Percentiles rank a stretch among this genome's conserved stretches.
These are phyloP conservation scores for Avahi laniger DNA, from an alignment of 2,797 vertebrate species.

Conservation along the genomic window DNA sequence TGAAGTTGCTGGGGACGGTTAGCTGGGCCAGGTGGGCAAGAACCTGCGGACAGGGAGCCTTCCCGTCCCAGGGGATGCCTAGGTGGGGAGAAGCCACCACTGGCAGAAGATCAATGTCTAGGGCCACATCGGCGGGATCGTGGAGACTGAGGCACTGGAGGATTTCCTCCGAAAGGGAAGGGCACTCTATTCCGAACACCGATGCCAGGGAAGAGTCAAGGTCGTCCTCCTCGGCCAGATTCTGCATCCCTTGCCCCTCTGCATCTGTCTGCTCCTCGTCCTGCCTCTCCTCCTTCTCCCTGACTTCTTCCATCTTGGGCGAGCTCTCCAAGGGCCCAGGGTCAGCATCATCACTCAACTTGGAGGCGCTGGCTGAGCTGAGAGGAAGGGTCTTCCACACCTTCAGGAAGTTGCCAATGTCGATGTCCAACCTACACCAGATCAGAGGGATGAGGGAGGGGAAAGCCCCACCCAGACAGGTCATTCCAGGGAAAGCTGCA, in stretches of 20 bases:
- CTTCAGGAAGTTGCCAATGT: constrained; percentile 75
- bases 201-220: constrained; percentile 18
- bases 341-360: not conserved
- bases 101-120: constrained; percentile 71
- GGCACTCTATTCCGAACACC: constrained; percentile 49
- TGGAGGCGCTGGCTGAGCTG: constrained; percentile 12
- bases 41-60: constrained; percentile 68
- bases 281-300: constrained; percentile 8
- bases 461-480: not conserved
- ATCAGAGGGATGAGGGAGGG: not conserved
- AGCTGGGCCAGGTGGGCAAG: constrained; percentile 73
- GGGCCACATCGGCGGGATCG: not conserved
- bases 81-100: constrained; percentile 45
- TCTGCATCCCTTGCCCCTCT: not conserved
- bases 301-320: not conserved
- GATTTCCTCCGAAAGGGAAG: constrained; percentile 70
- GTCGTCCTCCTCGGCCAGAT: not conserved
- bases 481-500: not conserved
- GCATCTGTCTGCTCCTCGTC: not conserved
- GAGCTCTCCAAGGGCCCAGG: not conserved
- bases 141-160: constrained; percentile 74
- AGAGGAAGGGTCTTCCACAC: constrained; percentile 76
- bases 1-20: constrained; percentile 73
- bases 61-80: constrained; percentile 70
- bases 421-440: constrained; percentile 67